Base-by-base conservation (phyloP, 2,113 vertebrate species). In the Ammodytes marinus region DNA sequence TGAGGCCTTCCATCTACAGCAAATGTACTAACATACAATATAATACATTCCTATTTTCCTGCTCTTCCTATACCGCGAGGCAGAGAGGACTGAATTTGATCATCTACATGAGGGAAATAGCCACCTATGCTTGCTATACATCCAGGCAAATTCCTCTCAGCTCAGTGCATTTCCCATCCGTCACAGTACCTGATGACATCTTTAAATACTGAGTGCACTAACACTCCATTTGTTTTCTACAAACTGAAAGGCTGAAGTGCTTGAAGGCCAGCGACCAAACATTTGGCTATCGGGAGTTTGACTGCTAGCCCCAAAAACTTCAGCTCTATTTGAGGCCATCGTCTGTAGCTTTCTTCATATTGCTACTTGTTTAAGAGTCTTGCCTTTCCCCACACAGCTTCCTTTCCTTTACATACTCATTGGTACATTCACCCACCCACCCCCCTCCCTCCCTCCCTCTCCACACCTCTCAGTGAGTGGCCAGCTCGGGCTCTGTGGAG, bases 21-120 rank as follows among this genome's bases (percentile, higher is more conserved):
- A 83, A 92, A 91, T 89, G 73, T 92, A 92, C 90, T 94, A 95
- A 93, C 93, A 93, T 92, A 94, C 91, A 95, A 89, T 94, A 95
- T 91, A 92, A 95, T 95, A 95, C 94, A 95, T 95, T 95, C 93
- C 93, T 90, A 93, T 88, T 77, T 74, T 91, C 90, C 92, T 81
- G 73, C 88, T 86, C 84, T 84, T 78, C 91, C 76, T 85, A 19
- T 76, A 63, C 57, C 12, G 37, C 9, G 83, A 77, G 89, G 90
- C 83, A 87, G 92, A 91, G 90, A 88, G 90, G 90, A 85, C 77
- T 88, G 78, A 55, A 80, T 93, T 93, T 92, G 85, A 87, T 91
- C 92, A 87, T 91, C 92, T 93, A 91, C 85, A 58, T 64, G 86
- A 93, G 86, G 86, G 84, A 85, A 89, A 83, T 40, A 43, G 79